phyloP scores from a whole-genome alignment of 2,113 vertebrate species.

The Ia io region DNA sequence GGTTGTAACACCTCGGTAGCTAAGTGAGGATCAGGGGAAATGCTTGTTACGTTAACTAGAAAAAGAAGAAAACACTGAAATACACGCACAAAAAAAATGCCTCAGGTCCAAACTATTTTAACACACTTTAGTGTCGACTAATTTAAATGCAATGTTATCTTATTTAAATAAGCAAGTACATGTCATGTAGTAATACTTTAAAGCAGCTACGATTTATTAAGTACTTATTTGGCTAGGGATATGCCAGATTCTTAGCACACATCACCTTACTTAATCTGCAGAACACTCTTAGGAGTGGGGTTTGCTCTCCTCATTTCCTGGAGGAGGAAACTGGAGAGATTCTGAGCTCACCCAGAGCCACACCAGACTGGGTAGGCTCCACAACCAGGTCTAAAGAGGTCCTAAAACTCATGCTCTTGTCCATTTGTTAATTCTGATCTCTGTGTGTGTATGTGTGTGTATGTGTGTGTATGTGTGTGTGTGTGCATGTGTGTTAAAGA shows the following conservation, averaged over 20 bases:
- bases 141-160: not conserved
- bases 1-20: not conserved
- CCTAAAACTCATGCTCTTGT: not conserved
- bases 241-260: not conserved
- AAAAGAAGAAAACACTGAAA: not conserved
- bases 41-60: not conserved
- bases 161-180: not conserved
- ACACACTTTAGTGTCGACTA: not conserved
- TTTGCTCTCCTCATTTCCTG: not conserved
- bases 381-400: not conserved
- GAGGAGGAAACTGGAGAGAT: not conserved
- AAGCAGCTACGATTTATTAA: not conserved
- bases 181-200: not conserved
- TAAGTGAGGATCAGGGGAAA: not conserved
- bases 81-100: not conserved
- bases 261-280: not conserved
- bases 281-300: not conserved
- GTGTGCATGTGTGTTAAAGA: not conserved
- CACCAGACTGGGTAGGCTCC: not conserved
- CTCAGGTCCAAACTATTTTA: not conserved
- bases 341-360: not conserved
- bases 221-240: too few species aligned
- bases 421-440: not conserved
- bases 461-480: fast-evolving
- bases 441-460: not conserved